Base-by-base conservation (phyloP, 64 coral and sea anemone species). In the Platygyra sinensis region DNA sequence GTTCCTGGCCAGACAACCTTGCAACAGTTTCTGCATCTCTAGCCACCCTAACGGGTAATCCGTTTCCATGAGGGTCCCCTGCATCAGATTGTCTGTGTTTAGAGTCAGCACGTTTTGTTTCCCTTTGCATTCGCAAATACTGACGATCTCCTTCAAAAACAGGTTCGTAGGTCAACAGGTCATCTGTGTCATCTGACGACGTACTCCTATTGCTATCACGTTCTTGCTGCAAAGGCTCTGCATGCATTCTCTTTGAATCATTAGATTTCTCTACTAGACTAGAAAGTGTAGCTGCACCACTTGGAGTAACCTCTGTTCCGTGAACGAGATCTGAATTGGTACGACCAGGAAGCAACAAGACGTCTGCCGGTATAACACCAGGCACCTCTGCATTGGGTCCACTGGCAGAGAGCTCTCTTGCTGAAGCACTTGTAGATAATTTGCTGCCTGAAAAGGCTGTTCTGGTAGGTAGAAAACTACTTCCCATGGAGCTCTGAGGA, bases 101-200 rank as follows among this genome's bases (percentile, higher is more conserved):
- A 29, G 24, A 30, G 20, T 12, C 55, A 13, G 63, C 17, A 52
- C 22, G 78, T 30, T 80, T 80, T 18, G 52, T 16, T 32, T 13
- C 24, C 11, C 39, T 69, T 52, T 85, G 81, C 81, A 85, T 85
- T 50, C 39, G 63, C 27, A 96, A 63, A 78, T 94, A 94, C 18
- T 94, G 87, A 0, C 90, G 77, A 82, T 94, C 87, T 60, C 91
- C 91, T 87, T 96, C 88, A 52, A 96, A 60, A 5, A 91, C 91
- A 11, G 95, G 90, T 17, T 96, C 95, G 64, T 94, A 96, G 54
- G 82, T 94, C 30, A 96, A 80, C 27, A 96, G 69, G 60, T 96
- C 95, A 91, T 96, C 95, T 61, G 95, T 96, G 28, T 96, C 83
- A 80, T 96, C 95, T 24, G 95, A 94, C 3, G 92, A 94, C 38